These are phyloP conservation scores for Sebastes goodei DNA, from an alignment of 2,797 vertebrate genomes.

Conservation along the genomic window DNA sequence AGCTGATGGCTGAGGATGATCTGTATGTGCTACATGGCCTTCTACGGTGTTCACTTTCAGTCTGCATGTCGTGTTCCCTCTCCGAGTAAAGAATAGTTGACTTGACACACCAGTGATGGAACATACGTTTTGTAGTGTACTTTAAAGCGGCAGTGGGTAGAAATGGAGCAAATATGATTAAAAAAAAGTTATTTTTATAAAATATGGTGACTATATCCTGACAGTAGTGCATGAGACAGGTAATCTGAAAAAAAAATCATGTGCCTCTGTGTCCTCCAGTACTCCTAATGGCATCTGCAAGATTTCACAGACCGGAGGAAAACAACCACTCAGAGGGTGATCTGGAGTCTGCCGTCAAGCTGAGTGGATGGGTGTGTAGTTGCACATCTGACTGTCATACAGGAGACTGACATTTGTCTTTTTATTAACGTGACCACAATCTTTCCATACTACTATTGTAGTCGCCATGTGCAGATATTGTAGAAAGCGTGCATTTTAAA, in stretches of 20 bases:
- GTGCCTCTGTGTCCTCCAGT: too few relatives aligned
- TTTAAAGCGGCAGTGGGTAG: not conserved
- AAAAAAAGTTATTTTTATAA: too few relatives aligned
- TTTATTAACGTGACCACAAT: not conserved
- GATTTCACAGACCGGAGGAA: too few relatives aligned
- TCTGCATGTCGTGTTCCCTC: not conserved
- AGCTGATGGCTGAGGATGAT: slow-evolving; percentile 26
- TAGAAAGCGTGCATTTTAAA: not conserved
- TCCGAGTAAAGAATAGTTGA: not conserved
- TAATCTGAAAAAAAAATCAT: too few relatives aligned
- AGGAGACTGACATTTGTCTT: not conserved
- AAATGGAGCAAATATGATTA: too few relatives aligned
- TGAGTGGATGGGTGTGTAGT: not conserved
- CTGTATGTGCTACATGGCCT: not conserved
- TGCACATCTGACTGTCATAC: not conserved
- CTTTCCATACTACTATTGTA: not conserved
- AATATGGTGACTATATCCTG: too few relatives aligned
- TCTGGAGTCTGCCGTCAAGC: too few relatives aligned
- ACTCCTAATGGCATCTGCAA: too few relatives aligned
- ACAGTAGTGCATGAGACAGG: too few relatives aligned
- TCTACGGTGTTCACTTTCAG: slow-evolving; percentile 22
- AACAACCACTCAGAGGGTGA: too few relatives aligned
- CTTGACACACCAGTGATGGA: not conserved
- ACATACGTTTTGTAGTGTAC: not conserved
- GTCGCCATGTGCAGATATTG: not conserved